Evolutionary conservation across 2,113 vertebrate species (phyloP).

Genomic region (Cnemophilus loriae): DNA sequence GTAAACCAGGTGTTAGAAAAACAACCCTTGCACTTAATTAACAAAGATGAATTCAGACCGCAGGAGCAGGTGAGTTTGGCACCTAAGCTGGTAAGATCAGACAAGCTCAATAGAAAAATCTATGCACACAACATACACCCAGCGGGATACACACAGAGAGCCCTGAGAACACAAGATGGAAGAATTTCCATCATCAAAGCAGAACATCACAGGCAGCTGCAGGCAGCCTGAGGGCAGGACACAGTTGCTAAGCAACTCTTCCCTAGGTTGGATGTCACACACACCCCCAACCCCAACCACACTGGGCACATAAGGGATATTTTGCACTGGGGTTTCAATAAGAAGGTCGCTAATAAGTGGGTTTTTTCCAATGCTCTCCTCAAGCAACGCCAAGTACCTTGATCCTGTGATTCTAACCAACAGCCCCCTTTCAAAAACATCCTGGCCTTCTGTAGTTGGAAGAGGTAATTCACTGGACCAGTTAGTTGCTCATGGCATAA

Average conservation of each 20-base stretch:
- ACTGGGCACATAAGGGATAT: not conserved
- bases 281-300: not conserved
- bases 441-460: not conserved
- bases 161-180: slow-evolving; percentile 52
- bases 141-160: slow-evolving; percentile 30
- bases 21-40: slow-evolving; percentile 14
- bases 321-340: not conserved
- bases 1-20: not conserved
- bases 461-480: not conserved
- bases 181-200: slow-evolving; percentile 64
- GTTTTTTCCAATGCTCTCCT: not conserved
- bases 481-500: not conserved
- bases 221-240: slow-evolving; percentile 62
- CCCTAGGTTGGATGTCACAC: slow-evolving; percentile 31
- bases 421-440: not conserved
- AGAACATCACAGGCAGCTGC: slow-evolving; percentile 47
- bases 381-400: not conserved
- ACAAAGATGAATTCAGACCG: slow-evolving; percentile 5
- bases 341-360: not conserved
- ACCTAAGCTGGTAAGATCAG: slow-evolving; percentile 42
- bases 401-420: not conserved
- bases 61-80: slow-evolving; percentile 6
- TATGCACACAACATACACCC: slow-evolving; percentile 31
- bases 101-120: slow-evolving; percentile 45
- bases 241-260: slow-evolving; percentile 66